Base-by-base conservation (phyloP, 2,888 invertebrate species). In the Boloria euphrosyne region DNA sequence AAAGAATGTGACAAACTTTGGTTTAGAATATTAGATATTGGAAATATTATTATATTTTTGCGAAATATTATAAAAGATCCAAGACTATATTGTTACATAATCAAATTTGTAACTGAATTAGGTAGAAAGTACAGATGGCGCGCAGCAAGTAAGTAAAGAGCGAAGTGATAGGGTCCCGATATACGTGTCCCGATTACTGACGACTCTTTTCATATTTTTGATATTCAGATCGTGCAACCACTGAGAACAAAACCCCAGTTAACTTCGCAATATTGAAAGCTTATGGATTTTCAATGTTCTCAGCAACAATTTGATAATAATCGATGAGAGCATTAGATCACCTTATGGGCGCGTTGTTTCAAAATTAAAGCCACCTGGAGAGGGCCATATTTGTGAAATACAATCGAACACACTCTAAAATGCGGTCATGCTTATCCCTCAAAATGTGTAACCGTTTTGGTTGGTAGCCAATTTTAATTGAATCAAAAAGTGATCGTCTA, bases 401-500 rank as follows among this genome's bases (percentile, higher is more conserved):
- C 70, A 73, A 72, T 73, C 72, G 70, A 71, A 69, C 59, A 65
- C 67, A 61, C 65, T 71, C 68, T 71, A 71, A 74, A 74, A 71
- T 72, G 69, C 71, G 72, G 68, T 68, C 67, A 73, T 69, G 74
- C 74, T 75, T 73, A 71, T 73, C 73, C 68, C 63, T 69, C 68
- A 66, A 71, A 74, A 71, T 71, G 71, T 72, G 73, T 72, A 71
- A 71, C 75, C 76, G 76, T 75, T 78, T 78, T 78, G 77, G 76
- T 91, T 81, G 80, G 82, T 76, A 75, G 90, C 90, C 91, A 91
- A 90, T 91, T 88, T 91, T 90, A 92, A 91, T 92, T 91, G 91
- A 92, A 91, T 90, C 85, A 90, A 92, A 92, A 92, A 91, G 88
- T 89, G 87, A 88, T 90, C 87, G 89, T 88, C 89, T 88, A 87